Base-by-base conservation (phyloP, 92 coral and sea anemone species). In the Nematostella vectensis region DNA sequence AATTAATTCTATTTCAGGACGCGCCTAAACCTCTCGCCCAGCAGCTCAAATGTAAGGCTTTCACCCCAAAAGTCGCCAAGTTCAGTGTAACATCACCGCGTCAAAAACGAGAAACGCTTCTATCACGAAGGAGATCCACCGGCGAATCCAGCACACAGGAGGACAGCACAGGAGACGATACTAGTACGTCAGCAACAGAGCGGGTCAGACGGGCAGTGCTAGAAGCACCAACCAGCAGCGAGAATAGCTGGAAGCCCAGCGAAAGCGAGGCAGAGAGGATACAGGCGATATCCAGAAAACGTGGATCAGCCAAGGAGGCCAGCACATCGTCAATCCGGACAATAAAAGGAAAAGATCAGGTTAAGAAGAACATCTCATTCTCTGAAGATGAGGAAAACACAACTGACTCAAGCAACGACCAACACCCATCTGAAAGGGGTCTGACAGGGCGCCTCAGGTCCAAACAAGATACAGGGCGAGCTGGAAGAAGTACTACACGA, bases 41-140 rank as follows among this genome's bases (percentile, higher is more conserved):
- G 15, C 15, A 37, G 30, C 48, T 55, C 11, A 26, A 29, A 3
- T 27, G 54, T 3, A 66, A 1, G 21, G 25, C 0, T 0, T 37
- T 66, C 55, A 55, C 55, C 3, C 72, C 72, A 40, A 66, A 55
- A 30, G 55, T 55, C 18, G 63, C 72, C 25, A 66, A 55, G 44
- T 66, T 23, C 31, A 28, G 25, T 30, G 19, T 59, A 22, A 39
- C 27, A 28, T 1, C 54, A 31, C 27, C 0, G 3, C 11, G 24
- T 13, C 30, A 62, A 50, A 6, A 19, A 3, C 38, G 55, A 25
- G 15, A 6, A 33, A 15, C 6, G 40, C 6, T 6, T 33, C 8
- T 6, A 33, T 6, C 40, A 33, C 40, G 8, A 33, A 33, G 15
- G 40, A 15, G 40, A 6, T 11, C 23, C 21, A 10, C 51, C 4